phyloP scores from a whole-genome alignment of 2,888 invertebrate genomes.

The Hipparchia sbordonii region DNA sequence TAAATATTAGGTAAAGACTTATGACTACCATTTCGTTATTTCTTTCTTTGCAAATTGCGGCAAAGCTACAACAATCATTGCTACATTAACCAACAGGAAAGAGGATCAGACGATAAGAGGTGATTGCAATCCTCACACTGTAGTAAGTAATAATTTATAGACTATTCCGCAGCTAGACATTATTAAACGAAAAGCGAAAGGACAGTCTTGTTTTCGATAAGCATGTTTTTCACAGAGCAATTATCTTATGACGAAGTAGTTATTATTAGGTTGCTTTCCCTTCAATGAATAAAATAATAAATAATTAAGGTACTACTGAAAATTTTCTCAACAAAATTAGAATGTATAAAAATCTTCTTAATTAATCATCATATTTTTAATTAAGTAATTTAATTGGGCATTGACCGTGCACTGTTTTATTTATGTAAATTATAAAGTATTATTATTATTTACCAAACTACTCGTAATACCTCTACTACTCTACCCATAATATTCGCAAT shows the following conservation, averaged over 20 bases:
- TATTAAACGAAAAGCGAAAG: neutral
- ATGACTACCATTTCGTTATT: slow-evolving; percentile 1
- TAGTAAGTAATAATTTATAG: no score
- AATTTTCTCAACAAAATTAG: neutral
- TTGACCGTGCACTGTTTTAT: neutral
- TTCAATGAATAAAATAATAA: neutral
- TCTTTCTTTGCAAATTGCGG: neutral
- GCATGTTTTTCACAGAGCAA: neutral
- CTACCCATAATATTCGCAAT: neutral
- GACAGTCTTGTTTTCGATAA: neutral
- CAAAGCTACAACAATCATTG: no score
- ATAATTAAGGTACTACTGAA: neutral
- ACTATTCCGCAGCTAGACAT: no score
- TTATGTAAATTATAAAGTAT: no score
- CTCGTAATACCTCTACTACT: neutral
- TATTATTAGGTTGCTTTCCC: neutral
- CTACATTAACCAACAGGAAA: no score
- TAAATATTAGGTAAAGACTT: slow-evolving; percentile 12
- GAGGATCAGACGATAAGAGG: no score
- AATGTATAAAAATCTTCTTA: neutral
- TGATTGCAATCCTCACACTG: no score
- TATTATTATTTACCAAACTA: no score
- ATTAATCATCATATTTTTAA: neutral
- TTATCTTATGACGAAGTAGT: neutral
- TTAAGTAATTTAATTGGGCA: neutral